Evolutionary conservation across 2,797 vertebrate genomes (phyloP).

Genomic region (Anabacerthia variegaticeps): DNA sequence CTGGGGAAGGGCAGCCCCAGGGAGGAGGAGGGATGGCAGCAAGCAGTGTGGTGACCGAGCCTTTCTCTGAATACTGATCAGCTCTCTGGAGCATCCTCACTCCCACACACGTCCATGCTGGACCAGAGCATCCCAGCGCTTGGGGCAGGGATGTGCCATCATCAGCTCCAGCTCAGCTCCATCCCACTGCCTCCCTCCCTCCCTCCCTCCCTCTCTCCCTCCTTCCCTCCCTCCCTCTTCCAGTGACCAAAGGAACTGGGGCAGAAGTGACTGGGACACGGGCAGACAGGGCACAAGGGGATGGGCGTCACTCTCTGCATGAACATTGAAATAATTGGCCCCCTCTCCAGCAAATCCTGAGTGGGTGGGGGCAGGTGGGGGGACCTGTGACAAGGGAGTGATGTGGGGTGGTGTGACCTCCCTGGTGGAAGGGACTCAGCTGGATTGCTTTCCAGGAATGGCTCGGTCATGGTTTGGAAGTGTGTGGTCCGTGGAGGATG

Average conservation of each 20-base stretch:
- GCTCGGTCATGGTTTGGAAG: neutral
- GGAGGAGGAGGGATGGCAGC: neutral
- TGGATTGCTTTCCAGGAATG: neutral
- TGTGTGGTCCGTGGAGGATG: neutral
- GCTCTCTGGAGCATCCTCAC: neutral
- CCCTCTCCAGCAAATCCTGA: rapidly evolving
- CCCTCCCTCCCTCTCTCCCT: neutral
- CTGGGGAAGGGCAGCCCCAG: neutral
- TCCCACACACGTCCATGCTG: neutral
- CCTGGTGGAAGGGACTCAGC: rapidly evolving
- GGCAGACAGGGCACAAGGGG: neutral
- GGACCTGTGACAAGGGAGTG: neutral
- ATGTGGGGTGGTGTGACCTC: too few relatives aligned
- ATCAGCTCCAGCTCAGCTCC: neutral
- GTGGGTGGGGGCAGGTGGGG: neutral
- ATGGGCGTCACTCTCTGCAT: neutral
- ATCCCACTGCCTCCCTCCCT: neutral
- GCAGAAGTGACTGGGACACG: constrained; percentile 43
- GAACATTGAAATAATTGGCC: neutral
- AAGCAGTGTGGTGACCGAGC: neutral
- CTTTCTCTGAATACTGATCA: neutral
- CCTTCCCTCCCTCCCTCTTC: neutral
- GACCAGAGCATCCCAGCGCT: neutral
- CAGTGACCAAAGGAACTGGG: constrained; percentile 19
- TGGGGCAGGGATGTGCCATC: neutral